A percentile compares a stretch with the other conserved stretches of the same genome.
Evolutionary conservation across 2,888 invertebrate species (phyloP).

Genomic region (Aethes cnicana): DNA sequence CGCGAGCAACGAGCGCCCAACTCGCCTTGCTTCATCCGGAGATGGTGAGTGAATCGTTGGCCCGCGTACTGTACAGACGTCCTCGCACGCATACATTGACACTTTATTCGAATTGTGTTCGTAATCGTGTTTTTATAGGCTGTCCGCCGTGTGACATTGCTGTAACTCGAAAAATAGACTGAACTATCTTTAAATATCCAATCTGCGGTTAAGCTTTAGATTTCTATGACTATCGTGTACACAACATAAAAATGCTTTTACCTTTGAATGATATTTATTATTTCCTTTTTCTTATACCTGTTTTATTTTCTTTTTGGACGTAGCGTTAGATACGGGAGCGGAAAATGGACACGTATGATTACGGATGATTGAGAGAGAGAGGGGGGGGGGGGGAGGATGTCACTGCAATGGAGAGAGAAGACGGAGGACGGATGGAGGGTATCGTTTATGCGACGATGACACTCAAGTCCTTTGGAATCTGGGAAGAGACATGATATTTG

Average conservation of each 20-base stretch:
- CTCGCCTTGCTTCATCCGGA: too few species aligned
- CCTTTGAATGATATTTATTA: constrained; percentile 31
- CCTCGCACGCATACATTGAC: too few species aligned
- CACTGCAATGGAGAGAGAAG: neutral
- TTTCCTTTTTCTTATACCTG: constrained; percentile 19
- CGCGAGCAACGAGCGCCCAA: too few species aligned
- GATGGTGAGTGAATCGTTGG: too few species aligned
- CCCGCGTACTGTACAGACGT: too few species aligned
- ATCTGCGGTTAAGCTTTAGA: constrained; percentile 20
- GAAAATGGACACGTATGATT: constrained; percentile 61
- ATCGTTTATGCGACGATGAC: neutral
- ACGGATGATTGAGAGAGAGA: neutral
- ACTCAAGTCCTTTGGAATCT: too few species aligned
- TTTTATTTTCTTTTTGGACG: constrained; percentile 22
- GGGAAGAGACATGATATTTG: too few species aligned
- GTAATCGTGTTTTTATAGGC: too few species aligned
- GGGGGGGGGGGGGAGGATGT: neutral
- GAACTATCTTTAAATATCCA: constrained; percentile 1
- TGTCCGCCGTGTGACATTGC: too few species aligned
- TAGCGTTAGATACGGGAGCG: constrained; percentile 37
- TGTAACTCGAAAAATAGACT: neutral
- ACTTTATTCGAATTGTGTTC: too few species aligned
- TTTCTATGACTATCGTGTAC: constrained; percentile 32
- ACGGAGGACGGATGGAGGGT: neutral
- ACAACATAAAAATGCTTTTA: constrained; percentile 34